These are phyloP conservation scores for Podargus strigoides DNA, from an alignment of 2,797 vertebrate species.

Conservation along the genomic window DNA sequence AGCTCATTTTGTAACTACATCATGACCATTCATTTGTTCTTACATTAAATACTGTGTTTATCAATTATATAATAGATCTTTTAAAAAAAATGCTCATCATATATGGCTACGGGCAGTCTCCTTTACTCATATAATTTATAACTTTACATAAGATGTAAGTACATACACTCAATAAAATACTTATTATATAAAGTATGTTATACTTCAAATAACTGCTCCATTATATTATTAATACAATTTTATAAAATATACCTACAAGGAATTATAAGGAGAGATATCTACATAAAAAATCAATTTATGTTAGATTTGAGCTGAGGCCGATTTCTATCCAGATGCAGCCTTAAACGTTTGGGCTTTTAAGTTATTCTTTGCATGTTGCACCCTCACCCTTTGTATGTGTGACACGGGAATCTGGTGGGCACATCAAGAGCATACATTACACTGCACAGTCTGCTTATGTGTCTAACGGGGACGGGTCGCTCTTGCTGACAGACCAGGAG, in stretches of 20 bases:
- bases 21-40: not conserved
- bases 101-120: not conserved
- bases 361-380: not conserved
- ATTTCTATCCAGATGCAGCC: not conserved
- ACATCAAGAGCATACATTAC: rapidly evolving
- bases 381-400: rapidly evolving
- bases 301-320: not conserved
- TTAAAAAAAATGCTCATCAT: not conserved
- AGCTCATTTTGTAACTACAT: not conserved
- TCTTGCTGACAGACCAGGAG: not conserved
- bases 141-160: not conserved
- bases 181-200: too few species aligned
- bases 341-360: not conserved
- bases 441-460: rapidly evolving
- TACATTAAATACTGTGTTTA: not conserved
- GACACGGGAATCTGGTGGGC: rapidly evolving
- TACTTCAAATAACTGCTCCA: not conserved
- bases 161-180: not conserved
- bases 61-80: not conserved
- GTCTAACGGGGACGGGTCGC: rapidly evolving
- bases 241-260: not conserved
- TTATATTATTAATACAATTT: not conserved
- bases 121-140: not conserved
- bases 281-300: not conserved
- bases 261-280: not conserved